Conservation (phyloP, 2,888 invertebrate species). For the Standfussiana lucernea region DNA sequence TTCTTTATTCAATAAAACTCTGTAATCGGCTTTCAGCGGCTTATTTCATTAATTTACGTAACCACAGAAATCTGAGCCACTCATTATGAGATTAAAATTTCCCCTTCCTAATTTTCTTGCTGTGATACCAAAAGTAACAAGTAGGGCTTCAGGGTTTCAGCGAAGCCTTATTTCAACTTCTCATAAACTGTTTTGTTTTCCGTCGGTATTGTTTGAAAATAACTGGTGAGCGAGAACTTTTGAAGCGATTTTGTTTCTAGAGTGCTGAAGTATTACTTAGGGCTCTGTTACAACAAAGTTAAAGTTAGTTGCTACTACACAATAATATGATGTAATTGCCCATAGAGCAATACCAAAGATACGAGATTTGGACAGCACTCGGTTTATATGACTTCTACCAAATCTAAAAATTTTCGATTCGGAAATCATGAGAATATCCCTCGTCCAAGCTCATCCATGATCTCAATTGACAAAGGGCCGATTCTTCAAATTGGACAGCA, state of each 20-base stretch:
- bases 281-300: background rate
- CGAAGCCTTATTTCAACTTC: slow-evolving; percentile 46
- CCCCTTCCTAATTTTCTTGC: slow-evolving; percentile 44
- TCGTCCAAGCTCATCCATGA: background rate
- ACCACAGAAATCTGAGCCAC: slow-evolving; percentile 59
- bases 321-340: background rate
- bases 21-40: slow-evolving; percentile 50
- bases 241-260: background rate
- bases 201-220: slow-evolving; percentile 18
- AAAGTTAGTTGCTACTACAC: background rate
- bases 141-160: slow-evolving; percentile 42
- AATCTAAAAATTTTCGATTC: background rate
- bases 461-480: slow-evolving; percentile 4
- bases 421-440: background rate
- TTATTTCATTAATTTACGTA: slow-evolving; percentile 42
- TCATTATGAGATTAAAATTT: slow-evolving; percentile 58
- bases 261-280: background rate
- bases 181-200: slow-evolving; percentile 16
- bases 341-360: background rate
- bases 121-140: slow-evolving; percentile 37
- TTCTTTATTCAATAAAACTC: slow-evolving; percentile 48
- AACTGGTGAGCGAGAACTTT: slow-evolving; percentile 3
- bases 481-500: slow-evolving; percentile 2
- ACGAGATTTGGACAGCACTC: background rate
- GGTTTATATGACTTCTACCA: background rate